phyloP scores from a whole-genome alignment of 2,888 invertebrate species.

The Steinernema carpocapsae region DNA sequence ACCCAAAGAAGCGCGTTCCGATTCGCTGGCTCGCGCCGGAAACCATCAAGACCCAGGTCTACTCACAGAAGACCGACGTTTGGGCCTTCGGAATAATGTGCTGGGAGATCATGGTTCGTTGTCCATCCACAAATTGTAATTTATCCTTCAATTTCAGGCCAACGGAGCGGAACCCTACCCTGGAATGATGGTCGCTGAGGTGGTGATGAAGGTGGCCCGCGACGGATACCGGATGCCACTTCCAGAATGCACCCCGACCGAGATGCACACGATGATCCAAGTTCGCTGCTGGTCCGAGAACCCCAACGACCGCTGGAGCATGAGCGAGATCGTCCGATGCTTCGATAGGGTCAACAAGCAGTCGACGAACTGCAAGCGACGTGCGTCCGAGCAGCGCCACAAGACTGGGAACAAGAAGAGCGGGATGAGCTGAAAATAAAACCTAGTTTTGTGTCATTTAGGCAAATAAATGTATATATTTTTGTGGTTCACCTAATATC shows the following conservation, averaged over 20 bases:
- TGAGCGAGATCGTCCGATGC: slow-evolving; percentile 38
- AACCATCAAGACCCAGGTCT: slow-evolving; percentile 39
- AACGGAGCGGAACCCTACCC: slow-evolving; percentile 43
- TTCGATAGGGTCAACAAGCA: too few species aligned
- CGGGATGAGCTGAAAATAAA: too few species aligned
- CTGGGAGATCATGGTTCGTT: slow-evolving; percentile 40
- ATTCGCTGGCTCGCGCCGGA: slow-evolving; percentile 52
- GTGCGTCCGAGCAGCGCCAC: too few species aligned
- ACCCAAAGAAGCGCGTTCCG: slow-evolving; percentile 46
- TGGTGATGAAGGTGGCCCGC: slow-evolving; percentile 36
- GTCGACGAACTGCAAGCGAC: too few species aligned
- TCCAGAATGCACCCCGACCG: slow-evolving; percentile 36
- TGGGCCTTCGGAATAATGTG: slow-evolving; percentile 46
- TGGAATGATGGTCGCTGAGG: slow-evolving; percentile 41
- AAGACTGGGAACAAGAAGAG: too few species aligned
- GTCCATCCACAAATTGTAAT: too few species aligned
- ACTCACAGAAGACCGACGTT: slow-evolving; percentile 47
- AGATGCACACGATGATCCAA: slow-evolving; percentile 35
- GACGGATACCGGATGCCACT: slow-evolving; percentile 38
- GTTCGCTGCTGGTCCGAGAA: slow-evolving; percentile 39
- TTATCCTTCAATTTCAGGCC: background rate
- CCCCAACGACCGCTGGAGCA: slow-evolving; percentile 37
- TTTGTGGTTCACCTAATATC: too few species aligned
- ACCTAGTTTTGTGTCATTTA: too few species aligned
- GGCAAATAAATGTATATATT: too few species aligned